Conservation (phyloP, 2,113 vertebrate genomes). For the Patagioenas fasciata region DNA sequence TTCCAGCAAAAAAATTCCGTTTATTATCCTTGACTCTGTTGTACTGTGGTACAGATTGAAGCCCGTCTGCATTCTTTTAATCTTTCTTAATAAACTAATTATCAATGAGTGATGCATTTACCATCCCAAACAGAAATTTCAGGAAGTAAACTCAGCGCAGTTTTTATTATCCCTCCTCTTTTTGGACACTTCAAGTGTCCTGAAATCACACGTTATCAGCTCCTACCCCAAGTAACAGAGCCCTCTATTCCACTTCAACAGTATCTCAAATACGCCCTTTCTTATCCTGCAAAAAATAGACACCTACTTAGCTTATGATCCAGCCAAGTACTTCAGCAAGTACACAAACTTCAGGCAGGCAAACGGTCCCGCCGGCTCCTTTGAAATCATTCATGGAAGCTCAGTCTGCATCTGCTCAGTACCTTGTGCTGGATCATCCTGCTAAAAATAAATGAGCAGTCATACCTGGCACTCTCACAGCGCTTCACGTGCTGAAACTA, state of each 20-base stretch:
- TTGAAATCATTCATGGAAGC: background rate
- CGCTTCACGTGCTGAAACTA: background rate
- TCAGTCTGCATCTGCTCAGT: background rate
- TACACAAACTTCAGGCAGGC: background rate
- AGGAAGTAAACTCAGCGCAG: background rate
- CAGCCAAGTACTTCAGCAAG: background rate
- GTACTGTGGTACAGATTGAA: background rate
- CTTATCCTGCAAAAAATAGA: conserved; percentile 46
- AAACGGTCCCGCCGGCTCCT: background rate
- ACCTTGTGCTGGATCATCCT: background rate
- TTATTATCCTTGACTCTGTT: background rate
- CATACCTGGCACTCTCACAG: background rate
- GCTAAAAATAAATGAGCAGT: background rate
- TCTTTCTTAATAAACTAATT: background rate
- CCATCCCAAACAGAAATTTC: background rate
- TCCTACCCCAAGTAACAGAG: conserved; percentile 39
- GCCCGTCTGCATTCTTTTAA: background rate
- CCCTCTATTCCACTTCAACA: conserved; percentile 39
- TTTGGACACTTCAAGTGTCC: conserved; percentile 29
- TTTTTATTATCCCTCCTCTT: background rate
- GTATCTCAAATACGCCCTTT: conserved; percentile 16
- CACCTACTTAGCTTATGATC: conserved; percentile 6
- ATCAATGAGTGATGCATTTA: background rate
- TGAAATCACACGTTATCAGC: conserved; percentile 38
- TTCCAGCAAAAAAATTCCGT: background rate